These are phyloP conservation scores for Helicoverpa armigera DNA, from an alignment of 1,140 invertebrate genomes.

Conservation along the genomic window DNA sequence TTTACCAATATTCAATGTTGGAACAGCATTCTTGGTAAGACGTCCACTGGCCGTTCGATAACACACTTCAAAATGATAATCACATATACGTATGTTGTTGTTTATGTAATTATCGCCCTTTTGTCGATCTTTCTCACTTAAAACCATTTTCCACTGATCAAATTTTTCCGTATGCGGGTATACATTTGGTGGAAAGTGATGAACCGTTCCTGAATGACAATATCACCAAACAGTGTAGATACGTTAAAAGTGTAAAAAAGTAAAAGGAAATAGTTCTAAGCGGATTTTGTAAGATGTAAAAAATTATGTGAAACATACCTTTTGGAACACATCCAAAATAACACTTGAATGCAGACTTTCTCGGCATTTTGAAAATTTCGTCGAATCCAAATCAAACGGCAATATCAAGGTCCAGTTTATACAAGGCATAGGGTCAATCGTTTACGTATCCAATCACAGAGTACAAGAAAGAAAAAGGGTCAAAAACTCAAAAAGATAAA, in stretches of 20 bases:
- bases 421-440: not conserved
- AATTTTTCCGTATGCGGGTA: constrained; percentile 24
- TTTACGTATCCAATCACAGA: not conserved
- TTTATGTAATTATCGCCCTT: constrained; percentile 30
- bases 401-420: not conserved
- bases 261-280: not conserved
- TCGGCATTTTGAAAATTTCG: not conserved
- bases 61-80: constrained; percentile 38
- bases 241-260: not conserved
- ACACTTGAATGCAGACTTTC: not conserved
- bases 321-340: not conserved
- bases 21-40: constrained; percentile 26
- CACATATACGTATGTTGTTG: constrained; percentile 29
- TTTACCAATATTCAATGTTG: constrained; percentile 38
- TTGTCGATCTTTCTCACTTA: not conserved
- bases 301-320: not conserved
- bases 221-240: not conserved
- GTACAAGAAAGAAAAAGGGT: not conserved
- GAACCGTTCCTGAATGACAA: constrained; percentile 22
- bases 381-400: not conserved
- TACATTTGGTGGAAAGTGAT: constrained; percentile 1
- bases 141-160: constrained; percentile 28
- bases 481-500: not conserved
- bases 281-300: not conserved
- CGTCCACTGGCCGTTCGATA: not conserved